Percentiles rank a stretch among this genome's conserved stretches.
These are phyloP conservation scores for Agriopis aurantiaria DNA, from an alignment of 2,888 invertebrate genomes.

Conservation along the genomic window DNA sequence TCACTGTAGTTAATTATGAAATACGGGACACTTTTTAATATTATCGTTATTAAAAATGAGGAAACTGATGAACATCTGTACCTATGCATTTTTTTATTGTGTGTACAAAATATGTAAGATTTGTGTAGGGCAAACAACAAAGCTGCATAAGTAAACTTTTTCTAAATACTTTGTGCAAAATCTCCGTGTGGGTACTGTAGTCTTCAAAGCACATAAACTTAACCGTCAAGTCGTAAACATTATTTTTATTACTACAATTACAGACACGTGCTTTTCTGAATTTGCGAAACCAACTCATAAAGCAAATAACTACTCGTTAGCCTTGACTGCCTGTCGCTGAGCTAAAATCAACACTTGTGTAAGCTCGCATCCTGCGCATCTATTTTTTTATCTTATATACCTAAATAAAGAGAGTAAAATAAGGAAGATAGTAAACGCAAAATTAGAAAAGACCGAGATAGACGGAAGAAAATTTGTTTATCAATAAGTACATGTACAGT, in stretches of 20 bases:
- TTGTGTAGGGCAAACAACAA: neutral
- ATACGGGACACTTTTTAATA: no score
- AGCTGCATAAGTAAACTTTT: neutral
- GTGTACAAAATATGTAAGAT: no score
- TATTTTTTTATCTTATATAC: neutral
- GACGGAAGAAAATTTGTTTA: neutral
- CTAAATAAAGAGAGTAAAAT: neutral
- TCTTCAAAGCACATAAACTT: conserved; percentile 1
- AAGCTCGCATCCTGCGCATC: neutral
- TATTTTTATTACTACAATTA: conserved; percentile 11
- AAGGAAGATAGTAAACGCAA: neutral
- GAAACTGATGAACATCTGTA: no score
- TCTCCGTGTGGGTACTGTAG: neutral
- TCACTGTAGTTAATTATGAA: no score
- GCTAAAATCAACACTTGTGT: neutral
- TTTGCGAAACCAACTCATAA: conserved; percentile 19
- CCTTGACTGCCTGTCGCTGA: conserved; percentile 18
- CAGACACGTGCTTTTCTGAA: conserved; percentile 3
- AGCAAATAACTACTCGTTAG: conserved; percentile 23
- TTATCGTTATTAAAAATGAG: no score
- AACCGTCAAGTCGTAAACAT: neutral
- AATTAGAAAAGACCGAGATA: neutral
- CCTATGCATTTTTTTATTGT: no score
- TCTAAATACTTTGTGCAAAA: neutral
- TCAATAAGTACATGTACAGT: neutral